phyloP scores from a whole-genome alignment of 2,797 vertebrate genomes.

The Glyptemys insculpta region DNA sequence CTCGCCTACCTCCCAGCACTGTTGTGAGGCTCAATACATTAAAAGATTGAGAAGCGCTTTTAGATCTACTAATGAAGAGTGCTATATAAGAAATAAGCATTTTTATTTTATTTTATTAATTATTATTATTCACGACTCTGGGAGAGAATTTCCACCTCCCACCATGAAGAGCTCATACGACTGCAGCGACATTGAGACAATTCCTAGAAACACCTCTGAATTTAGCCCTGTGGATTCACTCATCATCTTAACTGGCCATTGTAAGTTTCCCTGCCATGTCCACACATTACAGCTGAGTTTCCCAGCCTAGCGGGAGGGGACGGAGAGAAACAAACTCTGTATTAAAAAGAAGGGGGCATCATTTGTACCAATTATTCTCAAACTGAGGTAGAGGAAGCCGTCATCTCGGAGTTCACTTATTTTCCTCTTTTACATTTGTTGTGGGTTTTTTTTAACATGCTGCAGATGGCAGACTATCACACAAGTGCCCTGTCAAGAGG shows the following conservation, averaged over 20 bases:
- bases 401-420: constrained; percentile 37
- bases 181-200: neutral
- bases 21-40: neutral
- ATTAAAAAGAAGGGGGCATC: constrained; percentile 64
- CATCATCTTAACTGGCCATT: constrained; percentile 7
- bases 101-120: neutral
- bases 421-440: constrained; percentile 59
- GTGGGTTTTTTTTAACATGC: constrained; percentile 67
- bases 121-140: neutral
- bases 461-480: constrained; percentile 72
- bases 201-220: neutral
- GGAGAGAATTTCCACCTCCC: neutral
- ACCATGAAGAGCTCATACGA: neutral
- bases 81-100: neutral
- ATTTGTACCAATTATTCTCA: constrained; percentile 83
- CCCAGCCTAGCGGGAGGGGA: neutral
- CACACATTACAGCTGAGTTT: constrained; percentile 8
- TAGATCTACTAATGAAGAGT: neutral
- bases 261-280: neutral
- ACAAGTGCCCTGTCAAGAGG: constrained; percentile 80
- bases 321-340: neutral
- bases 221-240: neutral
- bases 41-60: neutral
- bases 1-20: neutral
- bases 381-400: constrained; percentile 69